These are phyloP conservation scores for Pheosia gnoma DNA, from an alignment of 2,888 invertebrate species.

Conservation along the genomic window DNA sequence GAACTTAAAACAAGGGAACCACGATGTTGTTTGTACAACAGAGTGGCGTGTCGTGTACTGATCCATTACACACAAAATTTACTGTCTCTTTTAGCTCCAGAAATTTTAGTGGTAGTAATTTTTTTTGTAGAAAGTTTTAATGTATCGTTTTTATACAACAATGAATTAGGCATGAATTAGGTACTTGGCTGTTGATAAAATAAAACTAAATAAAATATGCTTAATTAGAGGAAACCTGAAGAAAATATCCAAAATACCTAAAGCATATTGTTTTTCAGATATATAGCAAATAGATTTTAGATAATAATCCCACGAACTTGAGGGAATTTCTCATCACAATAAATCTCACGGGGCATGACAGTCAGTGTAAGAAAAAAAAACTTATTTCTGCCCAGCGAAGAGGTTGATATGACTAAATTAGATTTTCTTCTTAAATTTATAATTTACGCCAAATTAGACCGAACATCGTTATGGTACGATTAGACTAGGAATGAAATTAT, in stretches of 20 bases:
- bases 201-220: too few relatives aligned
- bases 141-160: too few relatives aligned
- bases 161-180: too few relatives aligned
- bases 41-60: conserved; percentile 31
- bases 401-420: conserved; percentile 13
- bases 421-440: conserved; percentile 27
- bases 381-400: not conserved
- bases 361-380: not conserved
- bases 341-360: conserved; percentile 12
- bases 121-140: not conserved
- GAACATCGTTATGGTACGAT: too few relatives aligned
- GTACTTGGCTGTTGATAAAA: too few relatives aligned
- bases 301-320: not conserved
- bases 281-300: too few relatives aligned
- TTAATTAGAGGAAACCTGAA: too few relatives aligned
- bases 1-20: conserved; percentile 22
- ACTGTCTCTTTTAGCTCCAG: conserved; percentile 15
- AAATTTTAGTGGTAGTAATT: not conserved
- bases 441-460: conserved; percentile 19
- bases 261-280: too few relatives aligned
- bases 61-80: conserved; percentile 36
- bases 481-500: too few relatives aligned
- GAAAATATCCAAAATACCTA: too few relatives aligned
- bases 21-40: conserved; percentile 26
- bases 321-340: conserved; percentile 7